Base-by-base conservation (phyloP, 2,888 invertebrate species). In the Drosophila neoperkinsi region DNA sequence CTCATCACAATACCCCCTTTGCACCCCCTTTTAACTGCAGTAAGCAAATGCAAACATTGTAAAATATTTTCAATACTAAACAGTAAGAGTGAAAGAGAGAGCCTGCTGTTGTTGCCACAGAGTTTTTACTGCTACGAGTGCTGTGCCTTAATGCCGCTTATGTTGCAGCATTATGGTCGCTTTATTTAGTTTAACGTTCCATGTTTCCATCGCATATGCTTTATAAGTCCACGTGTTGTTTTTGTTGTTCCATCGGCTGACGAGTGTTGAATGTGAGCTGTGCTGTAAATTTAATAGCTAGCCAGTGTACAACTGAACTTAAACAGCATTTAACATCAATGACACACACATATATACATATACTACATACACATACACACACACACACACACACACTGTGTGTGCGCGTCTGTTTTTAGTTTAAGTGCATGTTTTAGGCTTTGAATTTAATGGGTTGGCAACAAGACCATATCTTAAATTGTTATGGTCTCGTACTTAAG, bases 31-130 rank as follows among this genome's bases (percentile, higher is more conserved):
- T 28, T 49, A 21, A 38, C 61, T 64, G 53, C 28, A 59, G 59
- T 57, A 68, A 70, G 66, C 81, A 59, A 84, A 88, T 79, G 74
- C 86, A 74, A 82, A 81, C 84, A 84, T 77, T 90, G 90, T 90
- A 76, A 89, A 87, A 84, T 80, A 77, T 87, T 90, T 89, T 87
- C 73, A 77, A 87, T 84, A 73, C 50, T 68, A 13, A 21, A 41
- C 50, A 50, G 25, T 16, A 28, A 18, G 36, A 55, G 55, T 16
- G 25, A 18, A n/a, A 56, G 38, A 56, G 38, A n/a, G 11, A 28
- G n/a, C 28, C 11, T 64, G 41, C 33, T 49, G 30, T 28, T 74
- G 30, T 34, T 63, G 69, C n/a, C 30, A 67, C n/a, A 46, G 64
- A 36, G 60, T 68, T 81, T 81, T 81, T 65, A 60, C 67, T 64